Percentiles rank a stretch among this genome's conserved stretches.
Conservation (phyloP, 2,888 invertebrate genomes). For the Alitta virens region DNA sequence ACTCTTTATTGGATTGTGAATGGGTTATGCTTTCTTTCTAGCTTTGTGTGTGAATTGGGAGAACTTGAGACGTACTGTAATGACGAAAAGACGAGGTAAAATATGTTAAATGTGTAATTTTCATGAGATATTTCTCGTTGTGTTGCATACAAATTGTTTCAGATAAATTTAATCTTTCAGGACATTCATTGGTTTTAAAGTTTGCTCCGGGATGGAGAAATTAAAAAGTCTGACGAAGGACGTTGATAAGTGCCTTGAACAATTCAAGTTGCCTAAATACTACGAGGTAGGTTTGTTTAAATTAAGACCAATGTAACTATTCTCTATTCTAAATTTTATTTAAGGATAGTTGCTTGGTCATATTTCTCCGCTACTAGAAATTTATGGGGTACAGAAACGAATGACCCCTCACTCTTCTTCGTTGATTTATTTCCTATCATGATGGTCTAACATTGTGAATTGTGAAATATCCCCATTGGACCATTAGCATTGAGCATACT, state of each 20-base stretch:
- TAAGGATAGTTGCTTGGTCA: no score
- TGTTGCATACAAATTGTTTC: background rate
- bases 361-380: no score
- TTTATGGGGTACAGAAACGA: no score
- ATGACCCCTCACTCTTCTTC: no score
- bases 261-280: slow-evolving; percentile 74
- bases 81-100: slow-evolving; percentile 70
- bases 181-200: slow-evolving; percentile 76
- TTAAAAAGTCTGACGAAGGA: slow-evolving; percentile 64
- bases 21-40: no score
- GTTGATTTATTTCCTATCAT: no score
- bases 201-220: slow-evolving; percentile 63
- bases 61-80: slow-evolving; percentile 74
- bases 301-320: no score
- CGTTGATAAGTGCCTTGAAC: slow-evolving; percentile 68
- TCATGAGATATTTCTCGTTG: background rate
- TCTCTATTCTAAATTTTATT: no score
- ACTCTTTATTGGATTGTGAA: no score
- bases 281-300: slow-evolving; percentile 64
- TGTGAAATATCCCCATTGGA: no score
- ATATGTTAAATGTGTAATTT: background rate
- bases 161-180: slow-evolving; percentile 47
- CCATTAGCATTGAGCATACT: no score
- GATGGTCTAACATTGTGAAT: no score
- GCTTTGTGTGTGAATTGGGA: slow-evolving; percentile 4